These are phyloP conservation scores for Plectrocnemia conspersa DNA, from an alignment of 1,140 invertebrate genomes.

Conservation along the genomic window DNA sequence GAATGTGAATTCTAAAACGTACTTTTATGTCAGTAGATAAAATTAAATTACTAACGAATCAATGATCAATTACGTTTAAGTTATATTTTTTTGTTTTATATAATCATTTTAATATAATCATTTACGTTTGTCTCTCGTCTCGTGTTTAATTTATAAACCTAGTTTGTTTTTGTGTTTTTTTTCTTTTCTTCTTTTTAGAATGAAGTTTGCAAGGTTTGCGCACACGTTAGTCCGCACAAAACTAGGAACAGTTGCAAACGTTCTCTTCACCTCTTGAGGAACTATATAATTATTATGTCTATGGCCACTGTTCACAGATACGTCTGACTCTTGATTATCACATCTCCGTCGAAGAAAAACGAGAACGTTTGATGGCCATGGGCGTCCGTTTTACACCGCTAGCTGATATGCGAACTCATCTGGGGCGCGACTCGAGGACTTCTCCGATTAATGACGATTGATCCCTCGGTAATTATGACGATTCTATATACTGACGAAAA, in stretches of 20 bases:
- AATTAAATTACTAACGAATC: constrained; percentile 35
- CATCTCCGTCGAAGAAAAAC: neutral
- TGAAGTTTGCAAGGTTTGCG: constrained; percentile 24
- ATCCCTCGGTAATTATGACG: constrained; percentile 26
- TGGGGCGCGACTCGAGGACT: constrained; percentile 6
- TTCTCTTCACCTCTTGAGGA: constrained; percentile 34
- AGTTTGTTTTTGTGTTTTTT: no score
- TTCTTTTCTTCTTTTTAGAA: no score
- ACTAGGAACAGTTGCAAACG: constrained; percentile 31
- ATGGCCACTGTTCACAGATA: constrained; percentile 30
- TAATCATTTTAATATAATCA: neutral
- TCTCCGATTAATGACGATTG: constrained; percentile 15
- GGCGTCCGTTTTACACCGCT: constrained; percentile 19
- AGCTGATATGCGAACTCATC: constrained; percentile 22
- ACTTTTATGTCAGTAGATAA: constrained; percentile 32
- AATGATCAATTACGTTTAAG: constrained; percentile 23
- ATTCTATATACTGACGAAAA: constrained; percentile 30
- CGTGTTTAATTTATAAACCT: constrained; percentile 21
- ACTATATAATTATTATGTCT: constrained; percentile 34
- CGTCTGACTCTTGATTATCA: neutral
- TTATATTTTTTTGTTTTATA: constrained; percentile 12
- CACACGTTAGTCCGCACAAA: constrained; percentile 18
- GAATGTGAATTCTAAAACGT: constrained; percentile 29
- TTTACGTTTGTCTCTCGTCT: neutral
- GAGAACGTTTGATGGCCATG: no score